phyloP scores from a whole-genome alignment of 1,140 invertebrate species.

The Catajapyx aquilonaris region DNA sequence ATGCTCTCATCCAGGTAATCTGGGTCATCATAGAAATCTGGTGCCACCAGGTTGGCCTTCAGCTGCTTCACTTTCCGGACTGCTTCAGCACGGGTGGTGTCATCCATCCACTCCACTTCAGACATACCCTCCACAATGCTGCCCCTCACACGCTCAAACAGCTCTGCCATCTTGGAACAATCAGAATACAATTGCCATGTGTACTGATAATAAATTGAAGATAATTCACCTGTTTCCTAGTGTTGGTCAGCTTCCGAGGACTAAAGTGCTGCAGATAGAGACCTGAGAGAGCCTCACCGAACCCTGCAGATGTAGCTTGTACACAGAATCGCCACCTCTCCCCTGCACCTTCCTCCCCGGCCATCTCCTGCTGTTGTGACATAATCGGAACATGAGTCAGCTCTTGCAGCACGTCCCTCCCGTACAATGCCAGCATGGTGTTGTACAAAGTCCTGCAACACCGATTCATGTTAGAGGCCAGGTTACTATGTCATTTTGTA shows the following conservation, averaged over 20 bases:
- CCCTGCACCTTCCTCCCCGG: constrained; percentile 1
- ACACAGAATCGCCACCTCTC: constrained; percentile 13
- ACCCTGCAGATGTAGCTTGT: constrained; percentile 8
- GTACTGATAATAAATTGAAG: too few species aligned
- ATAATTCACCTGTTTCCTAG: too few species aligned
- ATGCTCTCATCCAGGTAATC: constrained; percentile 10
- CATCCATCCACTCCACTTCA: constrained; percentile 28
- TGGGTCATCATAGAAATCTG: constrained; percentile 9
- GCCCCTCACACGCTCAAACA: constrained; percentile 27
- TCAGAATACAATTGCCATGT: too few species aligned
- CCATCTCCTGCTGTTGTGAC: constrained; percentile 1
- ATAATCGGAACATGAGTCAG: constrained; percentile 5
- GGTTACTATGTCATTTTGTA: too few species aligned
- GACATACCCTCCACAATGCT: constrained; percentile 26
- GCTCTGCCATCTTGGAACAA: constrained; percentile 22
- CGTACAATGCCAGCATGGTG: constrained; percentile 10
- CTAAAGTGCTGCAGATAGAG: background rate
- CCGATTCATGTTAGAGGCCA: too few species aligned
- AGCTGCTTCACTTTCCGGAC: constrained; percentile 10
- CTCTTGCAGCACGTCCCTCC: constrained; percentile 11
- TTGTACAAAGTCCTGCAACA: constrained; percentile 10
- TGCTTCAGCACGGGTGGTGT: constrained; percentile 10
- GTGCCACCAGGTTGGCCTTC: constrained; percentile 10
- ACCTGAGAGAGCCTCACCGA: background rate
- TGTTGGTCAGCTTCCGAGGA: background rate